Conservation (phyloP, 2,888 invertebrate genomes). For the Machimus rusticus region DNA sequence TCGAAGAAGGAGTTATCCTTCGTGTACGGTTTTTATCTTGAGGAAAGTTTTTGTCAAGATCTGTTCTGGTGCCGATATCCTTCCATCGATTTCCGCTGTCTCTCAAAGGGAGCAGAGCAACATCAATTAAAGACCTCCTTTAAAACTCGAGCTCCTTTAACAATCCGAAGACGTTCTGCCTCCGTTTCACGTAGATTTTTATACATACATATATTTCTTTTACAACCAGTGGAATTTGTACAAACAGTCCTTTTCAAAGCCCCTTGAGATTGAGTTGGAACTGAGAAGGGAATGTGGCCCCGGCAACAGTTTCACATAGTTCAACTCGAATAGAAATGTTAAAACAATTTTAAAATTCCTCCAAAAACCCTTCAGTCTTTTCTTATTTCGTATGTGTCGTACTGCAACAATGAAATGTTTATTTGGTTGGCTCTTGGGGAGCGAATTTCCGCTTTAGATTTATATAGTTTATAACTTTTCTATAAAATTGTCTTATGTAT, state of each 20-base stretch:
- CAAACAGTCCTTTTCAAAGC: background rate
- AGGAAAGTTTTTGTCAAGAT: background rate
- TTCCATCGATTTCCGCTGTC: background rate
- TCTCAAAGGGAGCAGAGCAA: background rate
- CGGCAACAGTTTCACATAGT: background rate
- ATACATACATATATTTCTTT: background rate
- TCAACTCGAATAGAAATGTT: background rate
- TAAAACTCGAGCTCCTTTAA: background rate
- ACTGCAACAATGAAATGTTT: background rate
- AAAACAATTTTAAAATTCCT: background rate
- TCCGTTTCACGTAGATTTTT: background rate
- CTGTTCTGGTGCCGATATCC: background rate
- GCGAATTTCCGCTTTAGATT: background rate
- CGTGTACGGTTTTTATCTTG: background rate
- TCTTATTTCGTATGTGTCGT: background rate
- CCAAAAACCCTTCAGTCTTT: background rate
- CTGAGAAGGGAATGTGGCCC: background rate
- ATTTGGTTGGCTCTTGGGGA: background rate
- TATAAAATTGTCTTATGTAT: background rate
- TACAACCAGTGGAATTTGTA: background rate
- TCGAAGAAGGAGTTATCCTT: background rate
- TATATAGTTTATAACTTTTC: background rate
- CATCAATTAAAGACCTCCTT: background rate
- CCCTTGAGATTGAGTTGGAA: background rate
- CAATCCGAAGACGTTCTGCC: background rate